Base-by-base conservation (phyloP, 2,888 invertebrate genomes). In the Melanostoma mellinum region DNA sequence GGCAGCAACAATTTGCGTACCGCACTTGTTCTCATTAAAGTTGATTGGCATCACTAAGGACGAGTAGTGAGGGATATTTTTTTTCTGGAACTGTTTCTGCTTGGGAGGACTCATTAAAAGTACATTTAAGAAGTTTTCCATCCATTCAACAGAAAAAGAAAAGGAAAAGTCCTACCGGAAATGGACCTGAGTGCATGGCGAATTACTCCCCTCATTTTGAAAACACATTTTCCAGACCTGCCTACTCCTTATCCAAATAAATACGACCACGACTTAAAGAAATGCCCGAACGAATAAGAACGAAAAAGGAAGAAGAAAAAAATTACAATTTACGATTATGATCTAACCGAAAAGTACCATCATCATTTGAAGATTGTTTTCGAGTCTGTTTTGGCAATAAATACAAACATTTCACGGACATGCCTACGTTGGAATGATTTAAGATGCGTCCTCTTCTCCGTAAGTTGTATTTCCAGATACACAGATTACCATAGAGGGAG, bases 321-420 rank as follows among this genome's bases (percentile, higher is more conserved):
- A 72, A 68, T 10, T 46, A 71, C 63, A 63, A 80, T 80, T 80
- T 80, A 80, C 75, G 80, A 58, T 75, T 80, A 80, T 80, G 74
- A 80, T 80, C 79, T 53, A 52, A 74, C 74, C 74, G 63, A 69
- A 69, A 75, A 75, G 69, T 80, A 68, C 61, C 68, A 68, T 72
- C 77, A 71, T 65, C 63, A 58, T 58, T 65, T 52, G 36, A 30
- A 20, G 61, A 79, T 67, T 53, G 33, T 56, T 58, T 65, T 61
- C 10, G 67, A 48, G 40, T 72, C 44, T 72, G 61, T 63, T 68
- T n/a, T 10, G 74, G 55, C 55, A 52, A 74, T 74, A 79, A 79
- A 67, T 55, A 60, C 63, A n/a, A 69, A 44, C 52, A 72, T 53
- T 55, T 61, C 48, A 61, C 33, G 55, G 44, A 58, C 38, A 38